These are phyloP conservation scores for Nomada goodeniana DNA, from an alignment of 2,888 invertebrate species.

Conservation along the genomic window DNA sequence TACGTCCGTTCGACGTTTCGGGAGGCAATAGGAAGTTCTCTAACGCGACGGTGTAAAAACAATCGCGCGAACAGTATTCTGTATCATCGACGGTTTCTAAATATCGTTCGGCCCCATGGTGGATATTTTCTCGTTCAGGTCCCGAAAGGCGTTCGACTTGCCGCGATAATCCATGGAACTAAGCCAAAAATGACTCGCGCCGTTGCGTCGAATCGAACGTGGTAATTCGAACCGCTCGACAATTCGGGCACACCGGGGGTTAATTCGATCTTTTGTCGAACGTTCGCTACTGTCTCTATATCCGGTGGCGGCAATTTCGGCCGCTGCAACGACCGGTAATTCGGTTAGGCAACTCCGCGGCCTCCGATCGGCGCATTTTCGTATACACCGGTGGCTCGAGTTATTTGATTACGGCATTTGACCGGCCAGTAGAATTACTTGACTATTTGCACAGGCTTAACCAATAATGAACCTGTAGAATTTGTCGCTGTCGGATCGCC, in stretches of 20 bases:
- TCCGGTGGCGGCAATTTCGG: slow-evolving; percentile 43
- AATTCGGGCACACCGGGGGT: slow-evolving; percentile 44
- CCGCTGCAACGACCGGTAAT: slow-evolving; percentile 51
- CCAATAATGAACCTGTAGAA: slow-evolving; percentile 58
- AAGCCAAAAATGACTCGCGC: slow-evolving; percentile 40
- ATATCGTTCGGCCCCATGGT: not conserved
- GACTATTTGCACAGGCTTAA: slow-evolving; percentile 62
- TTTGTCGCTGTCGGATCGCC: slow-evolving; percentile 10
- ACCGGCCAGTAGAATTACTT: slow-evolving; percentile 60
- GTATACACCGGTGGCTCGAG: slow-evolving; percentile 53
- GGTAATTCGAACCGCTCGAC: slow-evolving; percentile 45
- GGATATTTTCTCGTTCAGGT: slow-evolving; percentile 17
- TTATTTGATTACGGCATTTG: slow-evolving; percentile 60
- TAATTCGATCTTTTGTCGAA: slow-evolving; percentile 65
- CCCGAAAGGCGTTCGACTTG: slow-evolving; percentile 39
- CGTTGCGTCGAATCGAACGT: not conserved
- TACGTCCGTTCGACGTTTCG: no score
- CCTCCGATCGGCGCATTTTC: slow-evolving; percentile 52
- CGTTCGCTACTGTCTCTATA: not conserved
- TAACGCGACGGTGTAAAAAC: no score
- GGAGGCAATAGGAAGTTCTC: not conserved
- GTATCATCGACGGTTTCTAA: not conserved
- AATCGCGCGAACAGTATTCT: not conserved
- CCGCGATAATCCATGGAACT: slow-evolving; percentile 33
- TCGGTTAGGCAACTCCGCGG: slow-evolving; percentile 52